Conservation (phyloP, 2,888 invertebrate species). For the Apodemia zela region DNA sequence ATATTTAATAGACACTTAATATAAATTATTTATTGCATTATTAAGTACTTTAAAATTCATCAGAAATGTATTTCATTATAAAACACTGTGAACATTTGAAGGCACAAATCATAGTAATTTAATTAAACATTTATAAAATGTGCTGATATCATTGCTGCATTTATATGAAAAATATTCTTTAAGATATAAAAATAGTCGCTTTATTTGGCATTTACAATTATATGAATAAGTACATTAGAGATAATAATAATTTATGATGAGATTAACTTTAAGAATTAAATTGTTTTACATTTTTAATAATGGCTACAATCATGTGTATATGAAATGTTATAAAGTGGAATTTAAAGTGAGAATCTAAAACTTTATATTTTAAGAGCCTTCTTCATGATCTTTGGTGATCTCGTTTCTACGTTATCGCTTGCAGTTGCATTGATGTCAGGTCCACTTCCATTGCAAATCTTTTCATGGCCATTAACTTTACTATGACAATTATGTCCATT, state of each 20-base stretch:
- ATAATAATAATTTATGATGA: slow-evolving; percentile 24
- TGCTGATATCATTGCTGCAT: slow-evolving; percentile 39
- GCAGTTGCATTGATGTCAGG: slow-evolving; percentile 35
- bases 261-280: slow-evolving; percentile 12
- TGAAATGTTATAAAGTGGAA: slow-evolving; percentile 61
- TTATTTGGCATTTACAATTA: slow-evolving; percentile 68
- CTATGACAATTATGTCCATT: slow-evolving; percentile 42
- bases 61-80: slow-evolving; percentile 40
- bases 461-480: slow-evolving; percentile 36
- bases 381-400: slow-evolving; percentile 73
- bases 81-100: slow-evolving; percentile 45
- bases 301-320: slow-evolving; percentile 45
- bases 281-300: slow-evolving; percentile 19
- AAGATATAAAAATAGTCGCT: slow-evolving; percentile 73
- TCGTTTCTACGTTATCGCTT: slow-evolving; percentile 34
- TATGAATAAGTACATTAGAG: slow-evolving; percentile 33
- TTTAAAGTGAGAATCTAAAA: slow-evolving; percentile 55
- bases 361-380: slow-evolving; percentile 66
- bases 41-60: slow-evolving; percentile 51
- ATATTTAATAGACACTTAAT: background rate
- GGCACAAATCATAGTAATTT: slow-evolving; percentile 58
- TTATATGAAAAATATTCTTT: slow-evolving; percentile 43
- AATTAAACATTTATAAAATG: slow-evolving; percentile 28
- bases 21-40: slow-evolving; percentile 44
- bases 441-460: slow-evolving; percentile 6